Percentiles rank a stretch among this genome's conserved stretches.
Evolutionary conservation across 2,888 invertebrate species (phyloP).

Genomic region (Acrobasis suavella): DNA sequence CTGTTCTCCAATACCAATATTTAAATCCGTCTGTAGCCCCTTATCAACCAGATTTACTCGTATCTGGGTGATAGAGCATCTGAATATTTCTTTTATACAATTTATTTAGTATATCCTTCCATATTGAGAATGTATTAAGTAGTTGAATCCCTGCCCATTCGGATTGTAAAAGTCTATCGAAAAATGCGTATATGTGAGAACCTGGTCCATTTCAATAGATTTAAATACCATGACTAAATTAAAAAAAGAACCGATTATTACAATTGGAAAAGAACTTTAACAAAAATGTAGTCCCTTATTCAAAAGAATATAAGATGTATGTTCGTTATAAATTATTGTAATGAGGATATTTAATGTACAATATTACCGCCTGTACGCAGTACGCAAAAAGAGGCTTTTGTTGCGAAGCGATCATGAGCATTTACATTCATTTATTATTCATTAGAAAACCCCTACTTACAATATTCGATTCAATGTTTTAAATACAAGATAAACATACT

Average conservation of each 20-base stretch:
- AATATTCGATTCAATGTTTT: not conserved
- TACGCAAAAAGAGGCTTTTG: not conserved
- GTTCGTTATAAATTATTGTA: not conserved
- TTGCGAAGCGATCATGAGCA: not conserved
- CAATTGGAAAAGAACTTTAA: too few species aligned
- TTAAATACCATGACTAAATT: too few species aligned
- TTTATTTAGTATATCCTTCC: too few species aligned
- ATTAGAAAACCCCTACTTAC: not conserved
- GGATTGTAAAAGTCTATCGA: too few species aligned
- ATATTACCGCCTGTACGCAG: not conserved
- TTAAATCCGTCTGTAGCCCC: not conserved
- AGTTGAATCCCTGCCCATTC: too few species aligned
- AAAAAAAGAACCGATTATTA: too few species aligned
- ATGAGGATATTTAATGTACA: not conserved
- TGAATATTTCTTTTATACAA: not conserved
- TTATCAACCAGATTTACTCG: conserved; percentile 12
- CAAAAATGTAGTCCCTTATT: too few species aligned
- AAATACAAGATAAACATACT: too few species aligned
- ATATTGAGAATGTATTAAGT: too few species aligned
- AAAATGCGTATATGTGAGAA: too few species aligned
- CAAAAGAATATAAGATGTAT: not conserved
- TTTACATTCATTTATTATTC: not conserved
- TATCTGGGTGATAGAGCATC: conserved; percentile 1
- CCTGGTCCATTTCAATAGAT: too few species aligned
- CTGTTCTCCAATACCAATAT: conserved; percentile 3